Conservation (phyloP, 2,797 vertebrate genomes). For the Saxicola maurus region DNA sequence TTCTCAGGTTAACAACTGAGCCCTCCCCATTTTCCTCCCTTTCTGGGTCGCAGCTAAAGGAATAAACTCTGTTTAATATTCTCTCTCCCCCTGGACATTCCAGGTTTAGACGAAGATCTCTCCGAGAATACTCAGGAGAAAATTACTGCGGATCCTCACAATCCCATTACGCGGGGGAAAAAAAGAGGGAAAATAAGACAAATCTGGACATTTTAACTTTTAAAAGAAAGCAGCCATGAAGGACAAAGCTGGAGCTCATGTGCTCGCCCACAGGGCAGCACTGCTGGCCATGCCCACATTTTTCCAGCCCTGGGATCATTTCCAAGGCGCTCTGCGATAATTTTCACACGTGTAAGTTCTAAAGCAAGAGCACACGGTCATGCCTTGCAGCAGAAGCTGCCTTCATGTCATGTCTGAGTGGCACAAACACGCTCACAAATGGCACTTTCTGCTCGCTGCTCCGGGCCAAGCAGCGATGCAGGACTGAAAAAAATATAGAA, state of each 20-base stretch:
- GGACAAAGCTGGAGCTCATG: neutral
- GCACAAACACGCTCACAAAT: neutral
- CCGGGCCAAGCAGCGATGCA: accelerated
- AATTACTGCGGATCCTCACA: neutral
- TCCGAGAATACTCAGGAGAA: neutral
- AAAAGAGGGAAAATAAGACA: neutral
- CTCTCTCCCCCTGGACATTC: neutral
- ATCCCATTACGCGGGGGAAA: neutral
- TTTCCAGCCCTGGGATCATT: neutral
- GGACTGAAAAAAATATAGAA: accelerated
- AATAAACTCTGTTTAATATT: neutral
- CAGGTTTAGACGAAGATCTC: neutral
- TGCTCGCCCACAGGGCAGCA: neutral
- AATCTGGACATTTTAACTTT: neutral
- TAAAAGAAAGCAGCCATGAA: neutral
- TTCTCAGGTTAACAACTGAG: conserved; percentile 3
- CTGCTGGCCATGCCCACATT: neutral
- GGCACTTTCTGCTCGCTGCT: neutral
- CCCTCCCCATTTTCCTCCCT: neutral
- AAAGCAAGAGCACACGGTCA: neutral
- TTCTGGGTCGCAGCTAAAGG: neutral
- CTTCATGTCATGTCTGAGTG: neutral
- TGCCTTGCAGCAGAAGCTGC: neutral
- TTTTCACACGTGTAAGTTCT: neutral
- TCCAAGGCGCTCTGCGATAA: neutral